phyloP scores from a whole-genome alignment of 2,888 invertebrate species.

The Masnerella sp. region DNA sequence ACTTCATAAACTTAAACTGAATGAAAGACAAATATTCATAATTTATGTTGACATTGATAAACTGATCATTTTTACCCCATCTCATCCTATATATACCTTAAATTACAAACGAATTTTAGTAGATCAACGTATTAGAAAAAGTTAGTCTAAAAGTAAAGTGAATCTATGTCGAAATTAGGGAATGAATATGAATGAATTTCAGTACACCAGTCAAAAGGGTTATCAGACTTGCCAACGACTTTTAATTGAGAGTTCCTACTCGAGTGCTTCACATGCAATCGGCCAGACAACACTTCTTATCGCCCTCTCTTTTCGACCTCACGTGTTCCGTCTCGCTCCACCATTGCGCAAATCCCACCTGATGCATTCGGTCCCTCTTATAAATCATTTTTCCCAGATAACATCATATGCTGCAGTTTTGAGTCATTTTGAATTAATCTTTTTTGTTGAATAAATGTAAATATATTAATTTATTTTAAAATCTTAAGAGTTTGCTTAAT shows the following conservation, averaged over 20 bases:
- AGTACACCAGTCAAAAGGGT: slow-evolving; percentile 29
- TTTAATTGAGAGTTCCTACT: slow-evolving; percentile 65
- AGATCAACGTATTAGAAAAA: too few relatives aligned
- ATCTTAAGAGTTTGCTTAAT: too few relatives aligned
- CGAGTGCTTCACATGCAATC: slow-evolving; percentile 57
- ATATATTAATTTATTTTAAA: too few relatives aligned
- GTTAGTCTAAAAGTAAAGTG: slow-evolving; percentile 4
- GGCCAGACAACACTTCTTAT: slow-evolving; percentile 52
- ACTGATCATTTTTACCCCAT: too few relatives aligned
- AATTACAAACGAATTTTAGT: too few relatives aligned
- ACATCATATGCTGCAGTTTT: too few relatives aligned
- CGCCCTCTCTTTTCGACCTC: slow-evolving; percentile 17
- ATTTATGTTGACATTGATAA: too few relatives aligned
- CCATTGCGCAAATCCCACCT: slow-evolving; percentile 47
- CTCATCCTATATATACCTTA: too few relatives aligned
- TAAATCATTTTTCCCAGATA: slow-evolving; percentile 32
- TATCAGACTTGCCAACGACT: slow-evolving; percentile 62
- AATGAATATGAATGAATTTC: slow-evolving; percentile 49
- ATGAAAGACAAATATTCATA: too few relatives aligned
- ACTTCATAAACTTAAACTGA: too few relatives aligned
- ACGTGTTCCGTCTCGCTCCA: slow-evolving; percentile 28
- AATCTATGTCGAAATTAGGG: slow-evolving; percentile 8
- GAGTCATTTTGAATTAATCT: not conserved
- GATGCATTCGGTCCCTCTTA: slow-evolving; percentile 46
- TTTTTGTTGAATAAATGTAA: too few relatives aligned